These are phyloP conservation scores for Erythrolamprus reginae DNA, from an alignment of 2,113 vertebrate genomes.

Conservation along the genomic window DNA sequence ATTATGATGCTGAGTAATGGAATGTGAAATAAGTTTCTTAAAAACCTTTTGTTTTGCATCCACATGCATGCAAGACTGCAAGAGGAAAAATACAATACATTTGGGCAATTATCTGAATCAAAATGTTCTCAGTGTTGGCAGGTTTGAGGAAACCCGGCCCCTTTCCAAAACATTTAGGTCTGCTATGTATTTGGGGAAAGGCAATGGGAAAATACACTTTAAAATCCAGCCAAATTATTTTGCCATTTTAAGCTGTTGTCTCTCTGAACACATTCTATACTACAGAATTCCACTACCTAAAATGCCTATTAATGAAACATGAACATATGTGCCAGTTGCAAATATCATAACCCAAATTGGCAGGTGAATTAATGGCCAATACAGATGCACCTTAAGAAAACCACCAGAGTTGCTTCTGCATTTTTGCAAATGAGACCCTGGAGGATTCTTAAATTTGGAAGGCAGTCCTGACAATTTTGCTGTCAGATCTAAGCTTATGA, in stretches of 20 bases:
- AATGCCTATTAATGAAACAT: background rate
- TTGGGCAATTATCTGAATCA: slow-evolving; percentile 2
- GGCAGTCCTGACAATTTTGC: background rate
- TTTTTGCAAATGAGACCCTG: background rate
- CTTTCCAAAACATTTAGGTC: slow-evolving; percentile 11
- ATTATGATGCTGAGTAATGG: slow-evolving; percentile 22
- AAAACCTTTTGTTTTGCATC: slow-evolving; percentile 15
- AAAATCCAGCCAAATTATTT: background rate
- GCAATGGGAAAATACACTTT: background rate
- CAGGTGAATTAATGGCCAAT: background rate
- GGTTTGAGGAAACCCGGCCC: background rate
- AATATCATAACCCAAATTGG: background rate
- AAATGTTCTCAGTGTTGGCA: background rate
- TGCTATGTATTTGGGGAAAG: background rate
- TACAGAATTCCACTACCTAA: background rate
- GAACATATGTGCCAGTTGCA: background rate
- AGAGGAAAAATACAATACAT: slow-evolving; percentile 9
- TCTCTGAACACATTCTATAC: background rate
- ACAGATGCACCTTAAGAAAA: background rate
- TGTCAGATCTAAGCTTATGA: background rate
- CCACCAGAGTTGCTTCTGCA: background rate
- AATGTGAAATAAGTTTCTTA: slow-evolving; percentile 33
- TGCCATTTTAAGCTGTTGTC: background rate
- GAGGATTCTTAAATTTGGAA: background rate
- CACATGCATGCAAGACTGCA: background rate